Evolutionary conservation across 2,888 invertebrate genomes (phyloP).

Genomic region (Drosophila falleni): DNA sequence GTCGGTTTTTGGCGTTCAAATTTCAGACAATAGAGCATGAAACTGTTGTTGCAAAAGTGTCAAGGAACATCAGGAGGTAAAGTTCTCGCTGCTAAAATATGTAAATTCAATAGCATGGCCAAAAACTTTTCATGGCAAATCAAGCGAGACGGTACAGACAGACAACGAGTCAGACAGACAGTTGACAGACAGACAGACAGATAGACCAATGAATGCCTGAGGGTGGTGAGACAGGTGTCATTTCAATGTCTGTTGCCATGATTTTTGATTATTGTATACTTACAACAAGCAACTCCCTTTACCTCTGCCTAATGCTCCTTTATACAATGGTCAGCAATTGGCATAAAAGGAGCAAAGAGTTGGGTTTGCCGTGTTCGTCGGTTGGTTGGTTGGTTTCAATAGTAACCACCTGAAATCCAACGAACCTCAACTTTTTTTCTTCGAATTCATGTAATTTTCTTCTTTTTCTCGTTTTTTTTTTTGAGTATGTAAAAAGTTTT

Average conservation of each 20-base stretch:
- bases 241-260: conserved; percentile 66
- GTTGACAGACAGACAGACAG: conserved; percentile 24
- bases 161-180: conserved; percentile 40
- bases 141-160: conserved; percentile 48
- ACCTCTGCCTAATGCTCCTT: neutral
- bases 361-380: conserved; percentile 17
- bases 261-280: conserved; percentile 72
- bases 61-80: conserved; percentile 29
- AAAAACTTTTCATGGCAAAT: conserved; percentile 72
- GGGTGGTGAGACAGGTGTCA: conserved; percentile 70
- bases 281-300: conserved; percentile 4
- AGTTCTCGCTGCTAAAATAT: conserved; percentile 63
- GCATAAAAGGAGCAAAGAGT: conserved; percentile 48
- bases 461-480: conserved; percentile 8
- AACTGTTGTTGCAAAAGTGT: conserved; percentile 38
- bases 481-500: conserved; percentile 62
- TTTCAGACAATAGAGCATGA: conserved; percentile 48
- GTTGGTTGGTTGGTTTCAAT: conserved; percentile 18
- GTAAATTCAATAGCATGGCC: conserved; percentile 66
- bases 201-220: conserved; percentile 37
- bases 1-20: conserved; percentile 22
- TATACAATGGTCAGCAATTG: conserved; percentile 55
- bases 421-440: conserved; percentile 39
- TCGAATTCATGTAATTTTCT: conserved; percentile 37
- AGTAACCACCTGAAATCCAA: conserved; percentile 42